phyloP scores from a whole-genome alignment of 2,113 vertebrate genomes.

The Gallinago undulata region DNA sequence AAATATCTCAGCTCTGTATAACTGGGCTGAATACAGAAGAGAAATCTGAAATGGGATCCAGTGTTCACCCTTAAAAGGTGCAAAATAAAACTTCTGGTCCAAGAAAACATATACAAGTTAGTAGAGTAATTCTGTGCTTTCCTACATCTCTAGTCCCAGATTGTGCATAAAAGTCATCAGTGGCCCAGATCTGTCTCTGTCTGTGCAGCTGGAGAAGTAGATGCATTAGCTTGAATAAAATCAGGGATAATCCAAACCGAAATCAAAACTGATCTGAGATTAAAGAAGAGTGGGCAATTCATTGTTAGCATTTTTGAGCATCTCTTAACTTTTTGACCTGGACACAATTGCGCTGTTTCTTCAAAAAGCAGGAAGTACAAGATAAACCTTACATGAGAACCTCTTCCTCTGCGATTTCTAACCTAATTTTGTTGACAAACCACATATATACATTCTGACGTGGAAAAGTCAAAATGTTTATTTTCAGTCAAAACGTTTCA shows the following conservation, averaged over 20 bases:
- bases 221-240: neutral
- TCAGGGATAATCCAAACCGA: neutral
- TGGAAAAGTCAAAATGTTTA: constrained; percentile 45
- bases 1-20: neutral
- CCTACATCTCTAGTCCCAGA: neutral
- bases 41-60: neutral
- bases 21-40: neutral
- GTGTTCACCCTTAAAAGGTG: neutral
- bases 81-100: neutral
- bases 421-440: constrained; percentile 55
- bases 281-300: neutral
- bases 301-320: constrained; percentile 23
- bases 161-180: neutral
- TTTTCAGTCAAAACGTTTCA: constrained; percentile 43
- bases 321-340: constrained; percentile 41
- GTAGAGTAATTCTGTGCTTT: neutral
- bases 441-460: constrained; percentile 17
- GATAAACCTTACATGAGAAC: constrained; percentile 53
- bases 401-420: constrained; percentile 35
- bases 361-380: constrained; percentile 42
- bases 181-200: neutral
- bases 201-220: neutral
- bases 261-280: constrained; percentile 14
- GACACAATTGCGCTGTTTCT: neutral
- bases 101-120: neutral